These are phyloP conservation scores for Sarcophaga bullata DNA, from an alignment of 1,140 invertebrate species.

Conservation along the genomic window DNA sequence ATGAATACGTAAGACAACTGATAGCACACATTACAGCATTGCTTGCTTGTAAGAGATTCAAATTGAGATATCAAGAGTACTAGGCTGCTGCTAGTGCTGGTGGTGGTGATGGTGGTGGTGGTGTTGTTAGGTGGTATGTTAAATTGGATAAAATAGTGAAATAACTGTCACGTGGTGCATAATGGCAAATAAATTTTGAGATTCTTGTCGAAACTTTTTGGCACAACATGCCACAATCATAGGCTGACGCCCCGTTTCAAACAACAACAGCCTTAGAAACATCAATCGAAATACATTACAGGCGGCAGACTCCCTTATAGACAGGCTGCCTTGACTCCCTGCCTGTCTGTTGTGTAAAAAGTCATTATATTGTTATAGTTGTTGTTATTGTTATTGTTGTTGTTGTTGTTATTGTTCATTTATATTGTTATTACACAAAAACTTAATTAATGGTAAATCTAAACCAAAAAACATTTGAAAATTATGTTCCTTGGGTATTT, in stretches of 20 bases:
- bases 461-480: conserved; percentile 34
- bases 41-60: too few species aligned
- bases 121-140: too few species aligned
- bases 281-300: neutral
- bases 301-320: too few species aligned
- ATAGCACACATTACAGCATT: too few species aligned
- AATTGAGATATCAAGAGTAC: too few species aligned
- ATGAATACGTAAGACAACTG: too few species aligned
- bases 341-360: too few species aligned
- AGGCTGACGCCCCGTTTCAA: neutral
- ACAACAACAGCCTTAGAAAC: neutral
- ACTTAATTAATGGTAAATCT: conserved; percentile 32
- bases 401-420: conserved; percentile 1
- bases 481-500: conserved; percentile 29
- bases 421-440: conserved; percentile 14
- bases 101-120: too few species aligned
- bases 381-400: neutral
- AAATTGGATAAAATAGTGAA: neutral
- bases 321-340: neutral
- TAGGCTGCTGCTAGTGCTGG: too few species aligned
- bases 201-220: conserved; percentile 32
- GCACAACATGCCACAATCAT: neutral
- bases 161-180: conserved; percentile 36
- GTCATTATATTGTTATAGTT: too few species aligned
- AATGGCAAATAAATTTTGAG: conserved; percentile 35